Conservation (phyloP, 1,140 invertebrate genomes). For the Liolophura sinensis region DNA sequence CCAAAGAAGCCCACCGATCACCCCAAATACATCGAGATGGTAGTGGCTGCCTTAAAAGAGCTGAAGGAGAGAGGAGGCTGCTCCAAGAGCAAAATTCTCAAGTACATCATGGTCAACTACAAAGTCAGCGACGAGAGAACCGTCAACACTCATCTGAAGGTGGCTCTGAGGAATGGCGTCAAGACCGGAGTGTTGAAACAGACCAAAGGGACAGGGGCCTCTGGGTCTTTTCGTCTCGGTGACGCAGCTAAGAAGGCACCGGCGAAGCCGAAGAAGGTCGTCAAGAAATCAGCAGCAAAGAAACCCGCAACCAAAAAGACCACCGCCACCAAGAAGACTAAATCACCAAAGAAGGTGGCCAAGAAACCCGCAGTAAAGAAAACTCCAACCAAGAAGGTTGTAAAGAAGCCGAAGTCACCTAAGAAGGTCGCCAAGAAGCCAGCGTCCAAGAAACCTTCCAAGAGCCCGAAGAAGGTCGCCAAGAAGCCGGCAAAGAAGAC, state of each 20-base stretch:
- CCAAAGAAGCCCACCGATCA: constrained; percentile 21
- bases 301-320: background rate
- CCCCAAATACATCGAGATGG: constrained; percentile 9
- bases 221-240: constrained; percentile 40
- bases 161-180: constrained; percentile 29
- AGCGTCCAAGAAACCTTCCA: background rate
- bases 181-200: constrained; percentile 31
- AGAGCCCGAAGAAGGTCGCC: background rate
- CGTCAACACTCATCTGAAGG: constrained; percentile 32
- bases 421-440: constrained; percentile 15
- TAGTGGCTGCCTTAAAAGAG: constrained; percentile 9
- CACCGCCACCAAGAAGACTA: background rate
- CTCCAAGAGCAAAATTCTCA: constrained; percentile 37
- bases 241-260: constrained; percentile 5
- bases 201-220: constrained; percentile 37
- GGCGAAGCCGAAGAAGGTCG: constrained; percentile 5
- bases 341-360: constrained; percentile 12
- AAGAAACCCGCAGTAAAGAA: constrained; percentile 17
- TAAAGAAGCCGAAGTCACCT: constrained; percentile 25
- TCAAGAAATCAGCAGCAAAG: background rate
- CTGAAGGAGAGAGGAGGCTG: constrained; percentile 30
- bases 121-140: constrained; percentile 33
- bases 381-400: constrained; percentile 10
- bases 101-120: constrained; percentile 44
- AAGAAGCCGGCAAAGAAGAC: background rate